Percentiles rank a stretch among this genome's conserved stretches.
These are phyloP conservation scores for Bellardia pandia DNA, from an alignment of 2,888 invertebrate species.

Conservation along the genomic window DNA sequence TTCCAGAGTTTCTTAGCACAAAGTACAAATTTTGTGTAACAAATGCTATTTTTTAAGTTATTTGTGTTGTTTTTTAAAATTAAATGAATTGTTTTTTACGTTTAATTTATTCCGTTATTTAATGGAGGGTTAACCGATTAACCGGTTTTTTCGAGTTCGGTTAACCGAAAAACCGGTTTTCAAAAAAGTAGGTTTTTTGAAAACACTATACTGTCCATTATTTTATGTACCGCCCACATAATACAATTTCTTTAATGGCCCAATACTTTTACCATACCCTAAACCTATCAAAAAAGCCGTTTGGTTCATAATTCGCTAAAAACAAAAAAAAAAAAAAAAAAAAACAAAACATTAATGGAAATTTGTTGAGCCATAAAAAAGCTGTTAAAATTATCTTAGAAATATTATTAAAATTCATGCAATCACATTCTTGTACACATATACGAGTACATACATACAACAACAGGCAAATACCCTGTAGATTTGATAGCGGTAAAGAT, in stretches of 20 bases:
- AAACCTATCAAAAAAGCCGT: neutral
- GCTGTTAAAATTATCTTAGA: constrained; percentile 38
- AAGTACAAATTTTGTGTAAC: too few relatives aligned
- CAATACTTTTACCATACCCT: neutral
- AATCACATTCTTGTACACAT: neutral
- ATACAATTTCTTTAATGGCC: neutral
- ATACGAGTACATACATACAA: neutral
- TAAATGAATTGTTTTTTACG: too few relatives aligned
- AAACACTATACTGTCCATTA: neutral
- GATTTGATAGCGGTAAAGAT: too few relatives aligned
- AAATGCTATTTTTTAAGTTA: too few relatives aligned
- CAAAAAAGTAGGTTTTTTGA: too few relatives aligned
- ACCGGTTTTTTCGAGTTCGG: too few relatives aligned
- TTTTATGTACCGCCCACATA: constrained; percentile 11
- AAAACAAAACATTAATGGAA: constrained; percentile 15
- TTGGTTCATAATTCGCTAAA: too few relatives aligned
- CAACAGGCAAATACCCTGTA: neutral
- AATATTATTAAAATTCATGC: constrained; percentile 36
- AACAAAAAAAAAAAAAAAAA: neutral
- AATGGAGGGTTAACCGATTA: too few relatives aligned
- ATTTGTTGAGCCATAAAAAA: constrained; percentile 52
- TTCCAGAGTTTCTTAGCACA: too few relatives aligned
- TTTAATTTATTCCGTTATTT: too few relatives aligned
- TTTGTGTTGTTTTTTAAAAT: too few relatives aligned
- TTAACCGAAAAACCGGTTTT: too few relatives aligned